These are phyloP conservation scores for Macquaria ambigua DNA, from an alignment of 2,113 vertebrate genomes.

Conservation along the genomic window DNA sequence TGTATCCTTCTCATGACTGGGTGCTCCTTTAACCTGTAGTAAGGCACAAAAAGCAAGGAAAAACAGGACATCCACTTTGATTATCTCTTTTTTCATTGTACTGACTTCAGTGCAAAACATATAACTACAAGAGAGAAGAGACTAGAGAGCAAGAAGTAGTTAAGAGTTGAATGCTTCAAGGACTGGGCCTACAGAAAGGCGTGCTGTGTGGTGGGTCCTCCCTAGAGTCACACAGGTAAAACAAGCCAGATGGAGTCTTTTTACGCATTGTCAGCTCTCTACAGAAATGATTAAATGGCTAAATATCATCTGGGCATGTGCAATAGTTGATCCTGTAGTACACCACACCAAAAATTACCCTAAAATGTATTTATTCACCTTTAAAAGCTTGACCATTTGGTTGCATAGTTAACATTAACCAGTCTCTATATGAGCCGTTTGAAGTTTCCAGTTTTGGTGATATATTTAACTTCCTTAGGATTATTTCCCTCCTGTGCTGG, in stretches of 20 bases:
- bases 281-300: slow-evolving; percentile 37
- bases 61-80: slow-evolving; percentile 47
- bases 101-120: slow-evolving; percentile 16
- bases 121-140: not conserved
- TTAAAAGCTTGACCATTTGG: slow-evolving; percentile 65
- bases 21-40: slow-evolving; percentile 69
- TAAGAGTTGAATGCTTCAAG: slow-evolving; percentile 13
- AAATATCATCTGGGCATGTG: slow-evolving; percentile 26
- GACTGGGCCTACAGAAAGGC: slow-evolving; percentile 51
- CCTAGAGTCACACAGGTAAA: slow-evolving; percentile 56
- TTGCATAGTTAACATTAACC: slow-evolving; percentile 70
- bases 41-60: slow-evolving; percentile 62
- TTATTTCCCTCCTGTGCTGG: slow-evolving; percentile 29
- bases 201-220: slow-evolving; percentile 44
- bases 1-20: slow-evolving; percentile 66
- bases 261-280: slow-evolving; percentile 35
- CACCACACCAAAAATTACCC: slow-evolving; percentile 6
- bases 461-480: slow-evolving; percentile 28
- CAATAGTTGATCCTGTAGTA: slow-evolving; percentile 15
- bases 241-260: slow-evolving; percentile 56
- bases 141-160: not conserved
- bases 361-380: slow-evolving; percentile 45
- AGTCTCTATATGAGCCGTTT: slow-evolving; percentile 51
- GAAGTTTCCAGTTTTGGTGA: slow-evolving; percentile 52
- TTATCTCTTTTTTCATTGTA: slow-evolving; percentile 9